Evolutionary conservation across 2,113 vertebrate genomes (phyloP).

Genomic region (Strix aluco): DNA sequence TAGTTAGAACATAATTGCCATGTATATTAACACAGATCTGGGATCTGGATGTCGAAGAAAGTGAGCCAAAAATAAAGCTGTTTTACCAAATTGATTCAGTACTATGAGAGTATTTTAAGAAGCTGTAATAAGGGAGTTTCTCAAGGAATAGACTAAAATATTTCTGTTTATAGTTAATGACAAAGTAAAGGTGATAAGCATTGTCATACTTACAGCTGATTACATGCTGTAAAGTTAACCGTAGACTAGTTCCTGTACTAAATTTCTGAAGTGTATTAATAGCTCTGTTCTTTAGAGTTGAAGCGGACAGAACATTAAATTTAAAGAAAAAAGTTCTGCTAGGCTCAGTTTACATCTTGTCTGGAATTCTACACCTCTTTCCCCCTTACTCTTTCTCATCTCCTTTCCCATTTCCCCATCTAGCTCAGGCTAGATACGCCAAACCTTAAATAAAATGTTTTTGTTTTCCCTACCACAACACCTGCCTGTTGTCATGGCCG

Average conservation of each 20-base stretch:
- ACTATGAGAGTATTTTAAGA: slow-evolving; percentile 5
- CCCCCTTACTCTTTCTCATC: neutral
- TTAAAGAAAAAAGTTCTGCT: neutral
- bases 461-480: neutral
- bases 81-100: neutral
- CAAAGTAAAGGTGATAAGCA: neutral
- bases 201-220: neutral
- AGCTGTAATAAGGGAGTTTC: neutral
- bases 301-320: neutral
- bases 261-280: neutral
- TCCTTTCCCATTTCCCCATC: neutral
- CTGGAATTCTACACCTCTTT: neutral
- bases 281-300: neutral
- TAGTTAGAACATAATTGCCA: slow-evolving; percentile 29
- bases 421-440: neutral
- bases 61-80: slow-evolving; percentile 28
- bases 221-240: neutral
- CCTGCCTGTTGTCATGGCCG: neutral
- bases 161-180: neutral
- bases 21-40: slow-evolving; percentile 20
- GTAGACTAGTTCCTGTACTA: neutral
- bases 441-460: neutral
- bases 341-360: neutral
- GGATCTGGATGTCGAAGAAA: neutral
- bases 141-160: neutral